A percentile compares a stretch with the other conserved stretches of the same genome.
These are phyloP conservation scores for Nephrotoma guestfalica DNA, from an alignment of 2,888 invertebrate genomes.

Conservation along the genomic window DNA sequence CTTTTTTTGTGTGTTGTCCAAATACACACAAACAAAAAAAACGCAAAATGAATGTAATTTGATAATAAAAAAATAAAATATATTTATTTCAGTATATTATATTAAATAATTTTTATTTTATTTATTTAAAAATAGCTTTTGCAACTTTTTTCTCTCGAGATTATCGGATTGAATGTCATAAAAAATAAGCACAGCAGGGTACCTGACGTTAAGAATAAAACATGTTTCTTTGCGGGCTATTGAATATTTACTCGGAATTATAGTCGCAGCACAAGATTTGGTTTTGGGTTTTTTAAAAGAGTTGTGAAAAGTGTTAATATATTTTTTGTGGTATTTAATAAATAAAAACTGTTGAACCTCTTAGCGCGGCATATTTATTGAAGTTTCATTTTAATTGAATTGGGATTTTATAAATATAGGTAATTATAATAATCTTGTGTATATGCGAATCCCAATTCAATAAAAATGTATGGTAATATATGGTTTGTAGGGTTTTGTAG, in stretches of 20 bases:
- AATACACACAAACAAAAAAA: not conserved
- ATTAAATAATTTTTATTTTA: not conserved
- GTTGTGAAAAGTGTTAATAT: not conserved
- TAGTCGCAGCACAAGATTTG: not conserved
- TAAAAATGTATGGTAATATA: too few relatives aligned
- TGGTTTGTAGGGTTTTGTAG: too few relatives aligned
- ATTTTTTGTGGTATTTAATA: not conserved
- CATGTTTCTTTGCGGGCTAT: not conserved
- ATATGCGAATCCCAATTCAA: too few relatives aligned
- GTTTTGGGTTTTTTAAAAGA: not conserved
- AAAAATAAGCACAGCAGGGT: not conserved
- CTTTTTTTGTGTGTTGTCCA: not conserved
- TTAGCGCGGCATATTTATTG: not conserved
- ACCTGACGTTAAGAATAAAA: not conserved
- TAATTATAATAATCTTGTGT: too few relatives aligned
- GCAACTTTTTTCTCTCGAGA: not conserved
- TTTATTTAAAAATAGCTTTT: not conserved
- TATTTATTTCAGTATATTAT: not conserved
- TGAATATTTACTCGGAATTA: not conserved
- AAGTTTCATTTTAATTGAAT: not conserved
- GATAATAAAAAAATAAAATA: not conserved
- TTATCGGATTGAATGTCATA: not conserved
- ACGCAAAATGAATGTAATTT: not conserved
- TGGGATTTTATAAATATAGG: too few relatives aligned
- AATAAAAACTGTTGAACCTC: not conserved